A percentile compares a stretch with the other conserved stretches of the same genome.
Evolutionary conservation across 2,888 invertebrate species (phyloP).

Genomic region (Conops quadrifasciatus): DNA sequence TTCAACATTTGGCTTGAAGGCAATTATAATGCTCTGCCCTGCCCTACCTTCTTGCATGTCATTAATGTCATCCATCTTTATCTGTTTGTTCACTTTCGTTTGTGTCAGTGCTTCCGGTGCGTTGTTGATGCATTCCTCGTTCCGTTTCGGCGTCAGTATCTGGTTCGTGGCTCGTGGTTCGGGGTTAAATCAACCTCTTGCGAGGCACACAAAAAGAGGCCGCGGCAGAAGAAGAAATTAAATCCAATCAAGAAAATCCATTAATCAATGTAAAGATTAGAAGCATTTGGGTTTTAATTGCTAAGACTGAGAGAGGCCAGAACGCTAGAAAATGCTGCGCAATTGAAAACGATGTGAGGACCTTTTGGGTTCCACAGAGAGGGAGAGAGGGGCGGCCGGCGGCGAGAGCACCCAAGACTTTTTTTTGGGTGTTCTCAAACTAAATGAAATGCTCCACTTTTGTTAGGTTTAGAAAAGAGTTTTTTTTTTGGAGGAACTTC

Average conservation of each 20-base stretch:
- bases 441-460: too few species aligned
- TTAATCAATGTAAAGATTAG: conserved; percentile 34
- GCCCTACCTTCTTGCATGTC: conserved; percentile 41
- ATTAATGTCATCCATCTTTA: conserved; percentile 45
- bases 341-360: not conserved
- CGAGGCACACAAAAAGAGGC: conserved; percentile 15
- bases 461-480: too few species aligned
- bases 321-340: not conserved
- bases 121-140: not conserved
- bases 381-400: not conserved
- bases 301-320: conserved; percentile 1
- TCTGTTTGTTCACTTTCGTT: conserved; percentile 9
- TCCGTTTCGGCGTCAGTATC: not conserved
- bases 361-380: not conserved
- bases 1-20: conserved; percentile 22
- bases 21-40: conserved; percentile 28
- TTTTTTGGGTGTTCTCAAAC: too few species aligned
- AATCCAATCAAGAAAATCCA: conserved; percentile 34
- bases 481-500: too few species aligned
- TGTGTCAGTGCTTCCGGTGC: not conserved
- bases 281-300: conserved; percentile 34
- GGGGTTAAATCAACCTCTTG: conserved; percentile 23
- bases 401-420: not conserved
- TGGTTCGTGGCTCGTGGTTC: not conserved
- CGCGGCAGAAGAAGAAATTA: conserved; percentile 34